Evolutionary conservation across 2,797 vertebrate genomes (phyloP), one percentile per base, ranked within the genome.

Genomic region (Tenualosa thibaudeaui): DNA sequence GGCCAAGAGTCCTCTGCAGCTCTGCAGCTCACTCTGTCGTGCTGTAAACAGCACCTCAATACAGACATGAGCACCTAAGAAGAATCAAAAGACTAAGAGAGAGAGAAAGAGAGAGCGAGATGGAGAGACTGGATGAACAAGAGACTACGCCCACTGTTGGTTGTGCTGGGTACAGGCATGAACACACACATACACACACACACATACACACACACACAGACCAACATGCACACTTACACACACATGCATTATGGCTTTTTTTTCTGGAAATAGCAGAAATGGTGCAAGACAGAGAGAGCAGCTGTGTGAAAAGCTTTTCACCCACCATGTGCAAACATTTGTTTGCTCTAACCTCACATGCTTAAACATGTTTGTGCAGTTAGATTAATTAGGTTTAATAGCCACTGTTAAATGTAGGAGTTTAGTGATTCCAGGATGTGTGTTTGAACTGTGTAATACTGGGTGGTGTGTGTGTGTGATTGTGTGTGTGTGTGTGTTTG

Each of bases 331-430:
- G 92, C 89, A 91, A 92, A 91, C 92, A 84, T 93, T 94, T 93
- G 92, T 94, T 94, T 94, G 90, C 88, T 92, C 93, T 92, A 88
- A 91, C 91, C 89, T 91, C 92, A 93, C 91, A 92, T 91, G 90
- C 91, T 91, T 92, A 91, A 86, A 93, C 90, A 92, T 94, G 93
- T 93, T 92, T 92, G 90, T 86, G 50, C 92, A 90, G 92, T 93
- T 93, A 91, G 89, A 95, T 95, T 94, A 94, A 93, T 93, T 92
- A 92, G 87, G 22, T 94, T 94, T 94, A 95, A 94, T 94, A 91
- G 92, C 91, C 88, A 91, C 92, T 92, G 93, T 93, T 94, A 93
- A 94, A 94, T 86, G 91, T 92, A 92, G 93, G 92, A 93, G 93
- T 91, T 91, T 93, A 90, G 91, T 90, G 89, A 91, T 93, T 92